phyloP scores from a whole-genome alignment of 2,888 invertebrate genomes.

The Stictocephala bisonia region DNA sequence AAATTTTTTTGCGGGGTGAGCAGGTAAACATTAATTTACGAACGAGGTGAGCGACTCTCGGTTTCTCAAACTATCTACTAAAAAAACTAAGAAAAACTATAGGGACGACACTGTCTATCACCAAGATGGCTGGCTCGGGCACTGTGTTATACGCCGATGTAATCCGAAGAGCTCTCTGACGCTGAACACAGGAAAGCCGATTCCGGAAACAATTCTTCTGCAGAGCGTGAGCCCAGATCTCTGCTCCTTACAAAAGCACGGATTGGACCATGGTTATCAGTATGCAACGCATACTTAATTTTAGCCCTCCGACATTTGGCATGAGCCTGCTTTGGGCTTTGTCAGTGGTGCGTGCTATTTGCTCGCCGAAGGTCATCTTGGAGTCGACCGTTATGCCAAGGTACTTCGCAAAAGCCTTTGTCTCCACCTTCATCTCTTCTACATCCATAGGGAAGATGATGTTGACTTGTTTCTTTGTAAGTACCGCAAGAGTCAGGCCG shows the following conservation, averaged over 20 bases:
- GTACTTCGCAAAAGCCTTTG: slow-evolving; percentile 32
- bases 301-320: slow-evolving; percentile 54
- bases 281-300: slow-evolving; percentile 39
- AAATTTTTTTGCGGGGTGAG: no score
- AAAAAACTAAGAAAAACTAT: slow-evolving; percentile 45
- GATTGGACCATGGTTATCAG: slow-evolving; percentile 52
- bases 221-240: slow-evolving; percentile 48
- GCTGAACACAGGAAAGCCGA: slow-evolving; percentile 50
- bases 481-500: slow-evolving; percentile 38
- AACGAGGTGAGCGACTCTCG: no score
- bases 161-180: slow-evolving; percentile 53
- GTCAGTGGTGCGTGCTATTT: slow-evolving; percentile 47
- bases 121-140: slow-evolving; percentile 54
- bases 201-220: slow-evolving; percentile 48
- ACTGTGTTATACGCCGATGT: slow-evolving; percentile 56
- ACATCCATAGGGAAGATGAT: slow-evolving; percentile 46
- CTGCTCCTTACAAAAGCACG: slow-evolving; percentile 52
- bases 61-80: no score
- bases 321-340: slow-evolving; percentile 55
- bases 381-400: slow-evolving; percentile 50
- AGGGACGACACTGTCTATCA: slow-evolving; percentile 59
- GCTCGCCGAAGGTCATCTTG: slow-evolving; percentile 50
- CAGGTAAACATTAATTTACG: no score
- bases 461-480: not conserved
- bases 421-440: slow-evolving; percentile 38